These are phyloP conservation scores for Hypocryptadius cinnamomeus DNA, from an alignment of 2,113 vertebrate genomes.

Conservation along the genomic window DNA sequence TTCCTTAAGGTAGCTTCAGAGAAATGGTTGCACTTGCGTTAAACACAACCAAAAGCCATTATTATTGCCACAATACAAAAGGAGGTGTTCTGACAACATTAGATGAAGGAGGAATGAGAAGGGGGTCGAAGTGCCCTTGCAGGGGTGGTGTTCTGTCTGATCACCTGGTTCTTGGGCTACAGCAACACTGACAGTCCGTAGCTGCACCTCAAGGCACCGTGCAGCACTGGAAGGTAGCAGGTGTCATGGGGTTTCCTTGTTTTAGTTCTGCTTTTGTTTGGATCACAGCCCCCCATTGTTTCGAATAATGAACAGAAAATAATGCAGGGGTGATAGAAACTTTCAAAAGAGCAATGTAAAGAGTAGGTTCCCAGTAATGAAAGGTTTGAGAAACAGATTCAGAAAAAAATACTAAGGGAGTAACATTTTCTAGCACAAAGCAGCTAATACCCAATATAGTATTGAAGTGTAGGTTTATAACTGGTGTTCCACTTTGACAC, in stretches of 20 bases:
- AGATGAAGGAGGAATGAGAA: background rate
- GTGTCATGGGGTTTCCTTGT: background rate
- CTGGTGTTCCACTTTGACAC: background rate
- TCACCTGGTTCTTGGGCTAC: background rate
- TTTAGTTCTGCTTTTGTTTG: background rate
- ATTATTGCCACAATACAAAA: background rate
- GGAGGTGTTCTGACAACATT: background rate
- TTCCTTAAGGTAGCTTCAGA: background rate
- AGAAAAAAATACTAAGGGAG: background rate
- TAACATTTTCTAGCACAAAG: background rate
- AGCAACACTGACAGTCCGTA: background rate
- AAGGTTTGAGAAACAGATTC: background rate
- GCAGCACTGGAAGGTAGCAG: fast-evolving
- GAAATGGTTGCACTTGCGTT: background rate
- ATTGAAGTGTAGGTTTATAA: background rate
- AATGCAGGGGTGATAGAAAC: background rate
- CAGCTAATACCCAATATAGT: background rate
- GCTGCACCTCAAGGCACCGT: fast-evolving
- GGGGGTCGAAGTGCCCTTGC: fast-evolving
- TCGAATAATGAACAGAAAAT: background rate
- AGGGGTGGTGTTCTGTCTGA: background rate
- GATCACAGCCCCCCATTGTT: background rate
- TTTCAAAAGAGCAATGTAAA: background rate
- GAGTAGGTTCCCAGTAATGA: background rate
- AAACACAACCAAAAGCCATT: background rate